A percentile compares a stretch with the other conserved stretches of the same genome.
Evolutionary conservation across 2,888 invertebrate species (phyloP).

Genomic region (Zygaena filipendulae): DNA sequence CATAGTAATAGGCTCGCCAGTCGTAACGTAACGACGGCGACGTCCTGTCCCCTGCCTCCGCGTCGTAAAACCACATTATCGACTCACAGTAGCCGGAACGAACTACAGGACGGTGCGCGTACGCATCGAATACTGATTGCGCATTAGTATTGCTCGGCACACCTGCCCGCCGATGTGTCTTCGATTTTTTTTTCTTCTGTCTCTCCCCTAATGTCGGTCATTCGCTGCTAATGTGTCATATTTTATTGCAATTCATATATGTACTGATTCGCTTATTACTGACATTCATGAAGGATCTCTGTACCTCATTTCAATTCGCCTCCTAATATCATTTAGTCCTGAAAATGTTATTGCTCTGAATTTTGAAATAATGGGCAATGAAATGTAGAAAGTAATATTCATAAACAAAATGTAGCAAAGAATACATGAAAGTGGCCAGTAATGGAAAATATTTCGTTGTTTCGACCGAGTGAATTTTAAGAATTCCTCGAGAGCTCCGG

Average conservation of each 20-base stretch:
- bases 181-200: constrained; percentile 51
- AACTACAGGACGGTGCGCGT: constrained; percentile 63
- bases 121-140: constrained; percentile 63
- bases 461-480: no score
- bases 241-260: constrained; percentile 61
- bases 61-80: constrained; percentile 68
- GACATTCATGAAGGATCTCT: no score
- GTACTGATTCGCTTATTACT: no score
- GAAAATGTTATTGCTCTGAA: no score
- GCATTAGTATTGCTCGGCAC: constrained; percentile 64
- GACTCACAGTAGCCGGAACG: constrained; percentile 69
- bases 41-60: constrained; percentile 58
- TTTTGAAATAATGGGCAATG: no score
- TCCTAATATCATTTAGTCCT: no score
- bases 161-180: constrained; percentile 46
- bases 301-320: no score
- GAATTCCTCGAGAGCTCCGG: no score
- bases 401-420: no score
- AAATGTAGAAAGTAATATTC: no score
- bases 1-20: constrained; percentile 63
- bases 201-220: constrained; percentile 66
- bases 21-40: constrained; percentile 62
- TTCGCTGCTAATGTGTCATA: constrained; percentile 60
- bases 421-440: no score
- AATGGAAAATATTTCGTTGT: no score